Evolutionary conservation across 2,797 vertebrate species (phyloP), one percentile per base, ranked within the genome.

Genomic region (Benthosema pterotum): DNA sequence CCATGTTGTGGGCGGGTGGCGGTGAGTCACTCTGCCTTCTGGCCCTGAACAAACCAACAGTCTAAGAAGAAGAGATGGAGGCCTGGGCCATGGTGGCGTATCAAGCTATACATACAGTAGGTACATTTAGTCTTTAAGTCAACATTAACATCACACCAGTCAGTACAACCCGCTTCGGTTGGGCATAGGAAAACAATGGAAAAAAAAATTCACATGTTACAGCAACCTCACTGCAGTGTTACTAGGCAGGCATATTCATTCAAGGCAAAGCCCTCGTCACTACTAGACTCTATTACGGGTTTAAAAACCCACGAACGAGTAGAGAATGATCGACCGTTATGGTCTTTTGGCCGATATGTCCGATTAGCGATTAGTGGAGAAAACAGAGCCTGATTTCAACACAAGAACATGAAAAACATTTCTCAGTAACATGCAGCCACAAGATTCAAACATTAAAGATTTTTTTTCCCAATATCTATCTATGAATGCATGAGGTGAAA

Each of bases 11-110:
- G 82, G 83, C 16, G 77, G 79, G 67, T 68, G 56, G 78, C 72
- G 69, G 74, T 84, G 87, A 88, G 67, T 88, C 87, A 88, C 60
- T 71, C 74, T 86, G 60, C 76, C 74, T 83, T 86, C 78, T 87
- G 82, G 79, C 63, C 65, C 75, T 76, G 65, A 49, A 67, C 63
- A 72, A 66, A 61, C 32, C 32, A 51, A 49, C 60, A 82, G 77
- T 80, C 67, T 80, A 65, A 57, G 69, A 57, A 57, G 69, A 57
- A 65, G 58, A 69, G 38, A 74, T 56, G 7, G 22, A n/a, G 42
- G 57, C 49, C 46, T 75, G 25, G 49, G 67, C 53, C 52, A 73
- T 68, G 72, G 19, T 51, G 49, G 67, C 53, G n/a, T 50, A 74
- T 70, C 72, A 28, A 49, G 43, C 60, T 56, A 69, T 70, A 65